Conservation (phyloP, 2,888 invertebrate genomes). For the Scaptomyza flava region DNA sequence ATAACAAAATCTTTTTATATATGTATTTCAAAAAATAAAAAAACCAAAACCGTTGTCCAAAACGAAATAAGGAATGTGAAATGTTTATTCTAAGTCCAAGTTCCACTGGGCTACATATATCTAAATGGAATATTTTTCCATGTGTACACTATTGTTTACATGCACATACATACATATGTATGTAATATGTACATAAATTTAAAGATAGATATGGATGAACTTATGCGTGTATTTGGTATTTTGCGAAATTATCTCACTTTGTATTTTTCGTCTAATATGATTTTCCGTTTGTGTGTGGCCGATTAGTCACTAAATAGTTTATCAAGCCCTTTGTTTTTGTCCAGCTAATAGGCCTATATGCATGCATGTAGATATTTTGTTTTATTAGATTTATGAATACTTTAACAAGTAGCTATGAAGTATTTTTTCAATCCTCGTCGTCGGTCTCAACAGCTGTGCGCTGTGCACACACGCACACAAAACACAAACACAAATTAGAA, state of each 20-base stretch:
- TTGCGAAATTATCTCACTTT: conserved; percentile 2
- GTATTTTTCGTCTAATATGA: neutral
- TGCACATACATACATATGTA: neutral
- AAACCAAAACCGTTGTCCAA: too few relatives aligned
- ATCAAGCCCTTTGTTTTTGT: neutral
- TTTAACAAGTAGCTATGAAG: neutral
- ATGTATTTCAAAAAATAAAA: too few relatives aligned
- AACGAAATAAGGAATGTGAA: neutral
- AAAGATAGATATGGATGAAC: neutral
- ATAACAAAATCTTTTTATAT: neutral
- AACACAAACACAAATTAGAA: neutral
- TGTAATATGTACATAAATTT: conserved; percentile 11
- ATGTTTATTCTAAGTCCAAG: conserved; percentile 1
- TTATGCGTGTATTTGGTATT: neutral
- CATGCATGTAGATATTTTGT: neutral
- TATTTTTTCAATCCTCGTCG: neutral
- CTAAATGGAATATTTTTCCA: neutral
- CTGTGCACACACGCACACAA: neutral
- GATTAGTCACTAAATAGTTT: conserved; percentile 2
- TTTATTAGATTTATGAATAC: neutral
- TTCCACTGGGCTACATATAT: neutral
- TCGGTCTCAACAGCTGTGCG: conserved; percentile 31
- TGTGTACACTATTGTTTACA: neutral
- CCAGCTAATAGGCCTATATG: neutral
- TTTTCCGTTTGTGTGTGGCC: neutral